Evolutionary conservation across 2,888 invertebrate species (phyloP), one percentile per base, ranked within the genome.

Genomic region (Lomographa bimaculata): DNA sequence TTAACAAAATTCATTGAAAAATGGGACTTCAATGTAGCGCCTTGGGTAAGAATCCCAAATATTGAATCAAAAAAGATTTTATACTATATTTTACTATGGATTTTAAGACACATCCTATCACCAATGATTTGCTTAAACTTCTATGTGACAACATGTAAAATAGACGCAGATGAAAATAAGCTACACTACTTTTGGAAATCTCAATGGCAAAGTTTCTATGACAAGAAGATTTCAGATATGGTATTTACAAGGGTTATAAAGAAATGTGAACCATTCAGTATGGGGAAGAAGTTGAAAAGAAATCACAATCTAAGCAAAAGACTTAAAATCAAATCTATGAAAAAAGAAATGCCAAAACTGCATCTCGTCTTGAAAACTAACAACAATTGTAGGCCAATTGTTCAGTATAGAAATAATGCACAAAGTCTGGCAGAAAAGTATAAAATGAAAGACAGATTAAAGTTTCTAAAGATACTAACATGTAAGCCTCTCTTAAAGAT

Each of bases 131-230:
- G 64, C 11, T 57, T 89, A 8, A 84, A 81, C 46, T 89, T 85
- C 60, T 80, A 84, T 67, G 81, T 89, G 2, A 85, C 89, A 7
- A 79, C 81, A 23, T 78, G 79, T 27, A 86, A 85, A 69, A 47
- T 81, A 5, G 79, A 85, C 50, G 53, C 64, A 0, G 78, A 89
- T 63, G 84, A 89, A 58, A 76, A 84, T 47, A 85, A 81, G 58
- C 66, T 89, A 14, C 64, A 79, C 64, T 90, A 69, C 49, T 89
- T 85, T 57, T 76, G 74, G 69, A 89, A 84, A 66, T 52, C 63
- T 26, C 64, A 81, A 20, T 90, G 90, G 90, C 89, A 90, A 54
- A 78, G 83, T 43, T 84, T 78, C 53, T 85, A 79, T 60, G 84
- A 89, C 32, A 77, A 67, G 51, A 72, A 77, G 39, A 59, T 89